Percentiles rank a stretch among this genome's conserved stretches.
phyloP scores from a whole-genome alignment of 1,140 invertebrate genomes.

The Sipha flava region DNA sequence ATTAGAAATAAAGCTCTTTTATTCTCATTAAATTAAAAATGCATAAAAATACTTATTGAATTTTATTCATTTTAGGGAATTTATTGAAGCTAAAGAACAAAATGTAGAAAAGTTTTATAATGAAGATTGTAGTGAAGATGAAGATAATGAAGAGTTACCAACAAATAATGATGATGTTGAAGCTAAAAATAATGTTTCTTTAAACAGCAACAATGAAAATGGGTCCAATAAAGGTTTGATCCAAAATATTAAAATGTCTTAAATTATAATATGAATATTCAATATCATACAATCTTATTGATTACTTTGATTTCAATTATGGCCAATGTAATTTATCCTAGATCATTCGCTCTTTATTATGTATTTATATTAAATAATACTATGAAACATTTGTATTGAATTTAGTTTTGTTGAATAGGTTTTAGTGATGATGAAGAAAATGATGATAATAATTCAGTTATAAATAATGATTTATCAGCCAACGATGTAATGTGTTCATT shows the following conservation, averaged over 20 bases:
- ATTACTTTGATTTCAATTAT: too few species aligned
- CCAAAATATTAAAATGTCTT: neutral
- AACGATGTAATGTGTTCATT: too few species aligned
- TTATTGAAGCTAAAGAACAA: conserved; percentile 21
- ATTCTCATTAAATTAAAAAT: too few species aligned
- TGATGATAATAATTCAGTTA: neutral
- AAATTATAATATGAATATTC: too few species aligned
- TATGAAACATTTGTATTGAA: too few species aligned
- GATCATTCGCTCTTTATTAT: too few species aligned
- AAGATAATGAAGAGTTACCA: neutral
- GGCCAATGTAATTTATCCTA: too few species aligned
- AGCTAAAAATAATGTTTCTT: neutral
- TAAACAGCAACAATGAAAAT: neutral
- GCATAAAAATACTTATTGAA: too few species aligned
- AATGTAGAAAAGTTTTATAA: conserved; percentile 18
- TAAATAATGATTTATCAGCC: neutral
- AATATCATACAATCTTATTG: too few species aligned
- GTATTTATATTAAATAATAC: too few species aligned
- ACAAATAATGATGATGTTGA: neutral
- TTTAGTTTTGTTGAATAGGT: neutral
- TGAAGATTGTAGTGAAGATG: neutral
- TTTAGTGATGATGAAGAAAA: neutral
- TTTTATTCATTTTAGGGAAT: neutral
- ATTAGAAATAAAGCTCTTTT: too few species aligned
- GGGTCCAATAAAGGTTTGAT: neutral